These are phyloP conservation scores for Eucera pruinosa DNA, from an alignment of 2,888 invertebrate species.

Conservation along the genomic window DNA sequence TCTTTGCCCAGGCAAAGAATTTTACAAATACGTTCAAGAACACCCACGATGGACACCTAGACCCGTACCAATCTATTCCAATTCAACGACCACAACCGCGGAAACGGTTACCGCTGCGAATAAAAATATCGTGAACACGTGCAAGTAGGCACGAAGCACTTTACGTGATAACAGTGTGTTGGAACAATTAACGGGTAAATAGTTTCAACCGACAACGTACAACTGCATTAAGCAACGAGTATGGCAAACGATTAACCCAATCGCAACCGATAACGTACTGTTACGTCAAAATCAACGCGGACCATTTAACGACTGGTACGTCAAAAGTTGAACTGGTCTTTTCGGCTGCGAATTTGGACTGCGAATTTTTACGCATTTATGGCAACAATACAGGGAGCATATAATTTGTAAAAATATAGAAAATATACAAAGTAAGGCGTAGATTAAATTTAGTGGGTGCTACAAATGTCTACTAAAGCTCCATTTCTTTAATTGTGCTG, in stretches of 20 bases:
- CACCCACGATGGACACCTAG: slow-evolving; percentile 78
- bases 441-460: no score
- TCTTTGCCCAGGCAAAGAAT: slow-evolving; percentile 81
- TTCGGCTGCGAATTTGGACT: no score
- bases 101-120: background rate
- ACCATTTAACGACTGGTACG: no score
- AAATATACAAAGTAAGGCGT: no score
- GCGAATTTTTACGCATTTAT: no score
- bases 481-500: no score
- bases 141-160: background rate
- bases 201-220: background rate
- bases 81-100: background rate
- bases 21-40: slow-evolving; percentile 79
- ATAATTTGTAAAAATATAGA: no score
- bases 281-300: no score
- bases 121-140: background rate
- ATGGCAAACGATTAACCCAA: background rate
- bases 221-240: background rate
- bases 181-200: background rate
- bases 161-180: background rate
- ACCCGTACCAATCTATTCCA: slow-evolving; percentile 60
- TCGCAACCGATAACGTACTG: no score
- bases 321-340: no score
- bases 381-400: no score
- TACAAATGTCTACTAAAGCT: no score